Evolutionary conservation across 2,797 vertebrate genomes (phyloP).

Genomic region (Momotus momota): DNA sequence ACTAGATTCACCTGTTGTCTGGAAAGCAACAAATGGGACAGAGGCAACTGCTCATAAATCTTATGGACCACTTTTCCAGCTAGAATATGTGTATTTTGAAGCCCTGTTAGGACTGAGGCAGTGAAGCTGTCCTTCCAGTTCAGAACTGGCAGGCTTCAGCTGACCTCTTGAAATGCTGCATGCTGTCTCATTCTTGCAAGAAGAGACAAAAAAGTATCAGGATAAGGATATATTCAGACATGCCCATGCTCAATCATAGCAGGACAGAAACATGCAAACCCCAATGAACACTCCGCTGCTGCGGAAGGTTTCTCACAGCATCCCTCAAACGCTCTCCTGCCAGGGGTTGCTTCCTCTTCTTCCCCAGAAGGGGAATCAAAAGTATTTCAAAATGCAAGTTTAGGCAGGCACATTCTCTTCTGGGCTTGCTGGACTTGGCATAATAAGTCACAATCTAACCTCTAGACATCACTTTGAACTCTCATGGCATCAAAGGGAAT

Average conservation of each 20-base stretch:
- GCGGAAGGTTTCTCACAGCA: neutral
- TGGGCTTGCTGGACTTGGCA: conserved; percentile 39
- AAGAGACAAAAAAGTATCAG: neutral
- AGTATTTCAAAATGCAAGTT: conserved; percentile 32
- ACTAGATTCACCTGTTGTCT: neutral
- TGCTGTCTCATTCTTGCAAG: neutral
- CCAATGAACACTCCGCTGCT: neutral
- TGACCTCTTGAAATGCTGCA: neutral
- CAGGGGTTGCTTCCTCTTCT: neutral
- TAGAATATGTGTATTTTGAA: neutral
- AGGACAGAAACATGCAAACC: neutral
- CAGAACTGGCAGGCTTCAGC: neutral
- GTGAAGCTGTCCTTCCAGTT: neutral
- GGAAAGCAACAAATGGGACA: conserved; percentile 26
- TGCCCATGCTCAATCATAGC: neutral
- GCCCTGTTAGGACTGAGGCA: neutral
- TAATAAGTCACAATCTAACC: conserved; percentile 58
- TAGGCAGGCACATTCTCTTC: conserved; percentile 31
- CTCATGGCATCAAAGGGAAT: conserved; percentile 50
- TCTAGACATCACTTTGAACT: conserved; percentile 64
- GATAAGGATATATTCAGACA: neutral
- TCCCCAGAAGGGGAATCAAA: conserved; percentile 26
- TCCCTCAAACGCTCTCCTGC: neutral
- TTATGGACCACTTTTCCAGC: neutral
- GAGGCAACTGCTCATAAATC: conserved; percentile 11